Evolutionary conservation across 2,797 vertebrate species (phyloP).

Genomic region (Xerus rutilus): DNA sequence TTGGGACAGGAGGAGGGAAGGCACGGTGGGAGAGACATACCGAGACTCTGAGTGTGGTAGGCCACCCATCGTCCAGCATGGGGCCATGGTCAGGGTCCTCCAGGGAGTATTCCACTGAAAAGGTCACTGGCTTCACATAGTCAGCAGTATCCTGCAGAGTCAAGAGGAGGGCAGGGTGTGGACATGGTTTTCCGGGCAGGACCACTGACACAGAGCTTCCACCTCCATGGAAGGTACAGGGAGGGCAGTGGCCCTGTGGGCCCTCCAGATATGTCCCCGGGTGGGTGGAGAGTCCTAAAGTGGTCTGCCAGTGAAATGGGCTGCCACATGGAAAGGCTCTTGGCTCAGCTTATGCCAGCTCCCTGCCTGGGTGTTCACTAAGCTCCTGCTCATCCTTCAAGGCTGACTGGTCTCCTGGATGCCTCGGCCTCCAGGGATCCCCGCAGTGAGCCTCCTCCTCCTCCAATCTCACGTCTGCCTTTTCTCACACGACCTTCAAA

Average conservation of each 20-base stretch:
- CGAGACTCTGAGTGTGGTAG: conserved; percentile 92
- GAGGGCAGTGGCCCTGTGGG: not conserved
- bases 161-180: not conserved
- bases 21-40: conserved; percentile 83
- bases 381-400: not conserved
- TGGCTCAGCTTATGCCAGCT: not conserved
- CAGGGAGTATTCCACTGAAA: conserved; percentile 92
- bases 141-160: conserved; percentile 94
- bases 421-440: not conserved
- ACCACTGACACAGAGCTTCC: not conserved
- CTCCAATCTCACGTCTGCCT: too few relatives aligned
- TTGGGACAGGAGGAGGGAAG: not conserved
- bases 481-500: fast-evolving
- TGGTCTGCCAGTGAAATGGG: not conserved
- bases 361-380: not conserved
- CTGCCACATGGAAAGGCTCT: not conserved
- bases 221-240: too few relatives aligned
- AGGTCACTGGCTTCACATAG: conserved; percentile 95
- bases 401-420: fast-evolving
- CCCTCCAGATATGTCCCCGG: not conserved
- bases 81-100: conserved; percentile 90
- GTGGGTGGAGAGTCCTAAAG: not conserved
- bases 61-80: conserved; percentile 94
- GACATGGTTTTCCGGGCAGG: not conserved
- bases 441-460: not conserved